Evolutionary conservation across 2,113 vertebrate genomes (phyloP).

Genomic region (Semicossyphus pulcher): DNA sequence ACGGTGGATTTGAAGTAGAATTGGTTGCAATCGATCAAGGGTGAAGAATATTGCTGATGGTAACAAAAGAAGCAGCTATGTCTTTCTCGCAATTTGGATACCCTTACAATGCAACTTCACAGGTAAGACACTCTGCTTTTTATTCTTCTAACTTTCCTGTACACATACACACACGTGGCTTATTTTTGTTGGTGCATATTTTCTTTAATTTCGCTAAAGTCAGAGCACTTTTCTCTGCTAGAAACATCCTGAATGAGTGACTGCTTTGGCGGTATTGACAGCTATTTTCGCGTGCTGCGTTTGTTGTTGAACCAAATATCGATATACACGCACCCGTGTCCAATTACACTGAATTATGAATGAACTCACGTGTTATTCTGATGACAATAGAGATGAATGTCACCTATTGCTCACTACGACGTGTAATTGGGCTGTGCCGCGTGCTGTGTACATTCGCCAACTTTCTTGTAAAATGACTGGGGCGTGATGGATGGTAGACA

Average conservation of each 20-base stretch:
- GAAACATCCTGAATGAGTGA: constrained; percentile 24
- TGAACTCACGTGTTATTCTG: constrained; percentile 86
- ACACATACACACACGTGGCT: background rate
- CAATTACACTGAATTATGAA: constrained; percentile 87
- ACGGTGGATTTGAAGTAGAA: constrained; percentile 89
- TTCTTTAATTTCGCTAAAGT: constrained; percentile 14
- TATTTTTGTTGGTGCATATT: constrained; percentile 8
- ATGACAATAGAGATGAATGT: constrained; percentile 82
- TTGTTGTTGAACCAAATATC: constrained; percentile 77
- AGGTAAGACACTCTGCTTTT: constrained; percentile 88
- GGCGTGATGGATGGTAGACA: background rate
- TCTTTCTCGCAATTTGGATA: constrained; percentile 99
- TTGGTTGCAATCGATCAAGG: constrained; percentile 91
- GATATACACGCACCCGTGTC: constrained; percentile 74
- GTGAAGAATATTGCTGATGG: constrained; percentile 91
- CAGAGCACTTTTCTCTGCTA: constrained; percentile 5
- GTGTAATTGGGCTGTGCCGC: constrained; percentile 63
- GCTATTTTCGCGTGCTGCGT: constrained; percentile 51
- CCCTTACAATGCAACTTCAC: constrained; percentile 93
- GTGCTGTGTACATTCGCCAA: constrained; percentile 40
- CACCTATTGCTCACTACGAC: constrained; percentile 62
- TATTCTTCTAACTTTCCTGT: constrained; percentile 32
- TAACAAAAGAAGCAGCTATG: constrained; percentile 92
- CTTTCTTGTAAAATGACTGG: constrained; percentile 19
- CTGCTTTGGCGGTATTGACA: constrained; percentile 53